phyloP scores from a whole-genome alignment of 2,888 invertebrate genomes.

The Xestobium rufovillosum region DNA sequence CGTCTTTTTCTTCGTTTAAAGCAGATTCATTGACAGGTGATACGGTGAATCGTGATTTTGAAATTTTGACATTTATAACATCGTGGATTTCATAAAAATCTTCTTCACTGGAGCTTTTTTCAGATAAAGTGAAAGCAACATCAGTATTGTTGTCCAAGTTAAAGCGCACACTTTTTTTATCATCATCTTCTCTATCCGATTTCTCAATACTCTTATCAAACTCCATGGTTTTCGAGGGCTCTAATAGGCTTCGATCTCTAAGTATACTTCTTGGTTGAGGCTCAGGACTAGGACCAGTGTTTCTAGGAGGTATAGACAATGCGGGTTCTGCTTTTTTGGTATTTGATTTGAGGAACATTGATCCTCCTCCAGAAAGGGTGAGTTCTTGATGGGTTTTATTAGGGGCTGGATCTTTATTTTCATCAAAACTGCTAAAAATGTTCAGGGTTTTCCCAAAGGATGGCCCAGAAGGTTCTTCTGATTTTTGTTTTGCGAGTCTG shows the following conservation, averaged over 20 bases:
- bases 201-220: slow-evolving; percentile 33
- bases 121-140: slow-evolving; percentile 40
- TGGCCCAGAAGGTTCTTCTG: slow-evolving; percentile 35
- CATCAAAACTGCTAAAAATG: slow-evolving; percentile 38
- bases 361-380: slow-evolving; percentile 48
- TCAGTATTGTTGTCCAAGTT: slow-evolving; percentile 48
- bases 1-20: slow-evolving; percentile 32
- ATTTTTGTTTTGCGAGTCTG: slow-evolving; percentile 37
- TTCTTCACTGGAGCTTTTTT: slow-evolving; percentile 36
- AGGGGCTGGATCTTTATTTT: slow-evolving; percentile 34
- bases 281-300: slow-evolving; percentile 16
- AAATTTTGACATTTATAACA: slow-evolving; percentile 27
- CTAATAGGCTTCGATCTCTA: slow-evolving; percentile 49
- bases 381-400: slow-evolving; percentile 33
- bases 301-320: slow-evolving; percentile 6
- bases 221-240: slow-evolving; percentile 35
- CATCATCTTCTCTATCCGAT: slow-evolving; percentile 55
- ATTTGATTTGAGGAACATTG: slow-evolving; percentile 56
- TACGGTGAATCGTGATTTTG: slow-evolving; percentile 33
- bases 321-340: slow-evolving; percentile 33
- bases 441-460: slow-evolving; percentile 32
- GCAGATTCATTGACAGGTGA: slow-evolving; percentile 29
- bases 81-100: slow-evolving; percentile 25
- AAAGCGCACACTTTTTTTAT: slow-evolving; percentile 68
- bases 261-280: slow-evolving; percentile 53